Evolutionary conservation across 1,140 invertebrate genomes (phyloP), one percentile per base, ranked within the genome.

Genomic region (Mizuhopecten yessoensis): DNA sequence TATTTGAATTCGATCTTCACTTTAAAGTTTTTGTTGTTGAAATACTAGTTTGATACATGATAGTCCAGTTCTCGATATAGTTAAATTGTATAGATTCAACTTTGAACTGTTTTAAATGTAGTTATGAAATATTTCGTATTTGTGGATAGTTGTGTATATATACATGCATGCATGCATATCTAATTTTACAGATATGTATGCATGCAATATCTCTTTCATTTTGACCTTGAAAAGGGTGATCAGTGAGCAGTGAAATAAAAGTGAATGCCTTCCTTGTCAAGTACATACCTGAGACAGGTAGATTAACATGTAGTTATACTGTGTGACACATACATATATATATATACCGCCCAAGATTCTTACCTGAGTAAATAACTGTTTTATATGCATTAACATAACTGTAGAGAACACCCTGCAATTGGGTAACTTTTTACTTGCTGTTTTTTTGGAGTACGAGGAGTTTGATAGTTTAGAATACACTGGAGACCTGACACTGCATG

Each of bases 141-240:
- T 39, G 36, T 39, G 5, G 5, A 39, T 39, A 39, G 5, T 39
- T 39, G 36, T 39, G 13, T 39, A 39, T 39, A 39, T 13, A 39
- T 39, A 13, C 13, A 39, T n/a, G n/a, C n/a, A n/a, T n/a, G n/a
- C n/a, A n/a, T n/a, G n/a, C n/a, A n/a, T n/a, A n/a, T n/a, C n/a
- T n/a, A n/a, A n/a, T n/a, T n/a, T n/a, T n/a, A n/a, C n/a, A n/a
- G n/a, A n/a, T n/a, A n/a, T n/a, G n/a, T 39, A 39, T 39, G 36
- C 45, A 49, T 49, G 20, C 20, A 23, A 75, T 9, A 29, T 75
- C 9, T 75, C n/a, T 29, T 29, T 75, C n/a, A 75, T n/a, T 75
- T 75, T 75, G 17, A 75, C 57, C 57, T 75, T 75, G 57, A 75
- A 75, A 75, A 75, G 57, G 57, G 57, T 75, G 57, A 75, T 23